phyloP scores from a whole-genome alignment of 2,113 vertebrate genomes.

The Perca flavescens region DNA sequence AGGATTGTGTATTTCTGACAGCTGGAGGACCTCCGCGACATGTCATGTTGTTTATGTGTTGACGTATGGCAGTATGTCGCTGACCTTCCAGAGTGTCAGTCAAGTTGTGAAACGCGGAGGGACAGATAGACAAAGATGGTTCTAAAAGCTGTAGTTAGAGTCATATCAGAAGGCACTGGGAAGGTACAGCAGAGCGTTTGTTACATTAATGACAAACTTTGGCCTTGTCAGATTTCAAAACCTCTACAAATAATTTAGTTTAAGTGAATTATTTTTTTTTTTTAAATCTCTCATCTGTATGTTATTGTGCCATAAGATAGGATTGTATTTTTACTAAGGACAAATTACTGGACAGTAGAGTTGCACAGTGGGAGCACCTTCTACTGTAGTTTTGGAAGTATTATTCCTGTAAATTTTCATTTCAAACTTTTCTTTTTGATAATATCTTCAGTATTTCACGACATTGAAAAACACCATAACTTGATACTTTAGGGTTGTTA shows the following conservation, averaged over 20 bases:
- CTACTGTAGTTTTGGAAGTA: neutral
- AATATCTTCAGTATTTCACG: too few species aligned
- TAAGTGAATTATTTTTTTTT: neutral
- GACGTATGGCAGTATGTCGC: constrained; percentile 30
- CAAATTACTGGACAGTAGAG: neutral
- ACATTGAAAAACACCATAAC: neutral
- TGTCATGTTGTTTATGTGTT: constrained; percentile 38
- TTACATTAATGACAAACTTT: constrained; percentile 9
- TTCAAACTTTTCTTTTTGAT: neutral
- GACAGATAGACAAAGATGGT: constrained; percentile 14
- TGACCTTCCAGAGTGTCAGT: constrained; percentile 59
- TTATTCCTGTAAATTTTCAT: neutral
- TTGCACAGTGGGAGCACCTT: neutral
- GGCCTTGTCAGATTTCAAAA: neutral
- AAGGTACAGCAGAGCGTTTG: neutral
- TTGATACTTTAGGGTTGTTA: neutral
- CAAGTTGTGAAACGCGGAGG: constrained; percentile 45
- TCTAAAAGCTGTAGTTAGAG: constrained; percentile 25
- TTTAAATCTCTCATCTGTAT: too few species aligned
- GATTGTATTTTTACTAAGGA: neutral
- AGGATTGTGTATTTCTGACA: constrained; percentile 49
- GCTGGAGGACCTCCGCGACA: constrained; percentile 45
- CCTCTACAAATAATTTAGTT: neutral
- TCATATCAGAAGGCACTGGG: constrained; percentile 24
- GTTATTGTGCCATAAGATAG: neutral